Evolutionary conservation across 1,140 invertebrate species (phyloP).

Genomic region (Telenomus remus): DNA sequence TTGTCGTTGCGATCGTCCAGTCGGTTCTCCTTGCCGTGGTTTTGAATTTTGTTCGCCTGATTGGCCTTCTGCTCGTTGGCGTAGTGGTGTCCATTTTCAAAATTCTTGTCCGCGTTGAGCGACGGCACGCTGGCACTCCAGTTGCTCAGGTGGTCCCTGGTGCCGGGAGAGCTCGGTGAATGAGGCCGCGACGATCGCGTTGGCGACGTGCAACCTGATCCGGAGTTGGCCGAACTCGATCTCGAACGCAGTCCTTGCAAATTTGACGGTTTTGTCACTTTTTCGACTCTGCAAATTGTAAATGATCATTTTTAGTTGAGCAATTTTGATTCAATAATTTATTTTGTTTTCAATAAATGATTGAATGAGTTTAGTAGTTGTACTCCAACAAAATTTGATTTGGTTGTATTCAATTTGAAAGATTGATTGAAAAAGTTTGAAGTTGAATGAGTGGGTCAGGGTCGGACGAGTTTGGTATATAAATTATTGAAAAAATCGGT

Average conservation of each 20-base stretch:
- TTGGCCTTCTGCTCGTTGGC: slow-evolving; percentile 42
- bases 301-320: too few relatives aligned
- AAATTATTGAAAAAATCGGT: neutral
- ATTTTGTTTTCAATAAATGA: too few relatives aligned
- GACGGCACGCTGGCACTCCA: slow-evolving; percentile 73
- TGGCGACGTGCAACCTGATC: slow-evolving; percentile 77
- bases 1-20: slow-evolving; percentile 80
- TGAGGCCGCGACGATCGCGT: slow-evolving; percentile 69
- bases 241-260: slow-evolving; percentile 75
- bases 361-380: too few relatives aligned
- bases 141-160: slow-evolving; percentile 67
- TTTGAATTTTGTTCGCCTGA: slow-evolving; percentile 60
- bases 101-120: slow-evolving; percentile 71
- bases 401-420: too few relatives aligned
- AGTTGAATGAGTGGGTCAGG: too few relatives aligned
- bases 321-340: too few relatives aligned
- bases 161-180: slow-evolving; percentile 73
- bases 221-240: slow-evolving; percentile 79
- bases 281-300: slow-evolving; percentile 59
- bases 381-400: too few relatives aligned
- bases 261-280: slow-evolving; percentile 66
- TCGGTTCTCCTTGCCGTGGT: slow-evolving; percentile 73
- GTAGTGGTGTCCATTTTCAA: slow-evolving; percentile 68
- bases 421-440: too few relatives aligned
- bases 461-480: too few relatives aligned